Percentiles rank a stretch among this genome's conserved stretches.
These are phyloP conservation scores for Drosophila sucinea DNA, from an alignment of 1,140 invertebrate genomes.

Conservation along the genomic window DNA sequence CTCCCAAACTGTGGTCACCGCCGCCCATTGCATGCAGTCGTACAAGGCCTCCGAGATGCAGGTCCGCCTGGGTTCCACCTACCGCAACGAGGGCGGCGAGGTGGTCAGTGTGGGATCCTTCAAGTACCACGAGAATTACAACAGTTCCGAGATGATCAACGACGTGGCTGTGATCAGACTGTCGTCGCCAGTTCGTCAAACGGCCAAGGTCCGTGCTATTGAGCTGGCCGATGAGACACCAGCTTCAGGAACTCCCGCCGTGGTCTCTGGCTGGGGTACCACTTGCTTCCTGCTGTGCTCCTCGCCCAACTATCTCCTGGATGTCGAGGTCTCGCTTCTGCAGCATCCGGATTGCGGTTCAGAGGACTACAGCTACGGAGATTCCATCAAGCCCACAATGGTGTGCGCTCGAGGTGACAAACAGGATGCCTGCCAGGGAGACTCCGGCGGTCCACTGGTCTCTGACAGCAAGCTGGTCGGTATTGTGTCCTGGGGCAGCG, in stretches of 20 bases:
- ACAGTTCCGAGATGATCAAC: slow-evolving; percentile 69
- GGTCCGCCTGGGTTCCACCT: slow-evolving; percentile 64
- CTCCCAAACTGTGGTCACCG: slow-evolving; percentile 84
- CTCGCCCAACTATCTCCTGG: slow-evolving; percentile 32
- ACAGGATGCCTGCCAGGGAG: slow-evolving; percentile 85
- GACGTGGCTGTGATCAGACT: slow-evolving; percentile 85
- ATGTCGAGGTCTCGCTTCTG: slow-evolving; percentile 48
- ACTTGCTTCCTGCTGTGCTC: slow-evolving; percentile 57
- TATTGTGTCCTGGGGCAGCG: slow-evolving; percentile 88
- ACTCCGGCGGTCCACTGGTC: slow-evolving; percentile 83
- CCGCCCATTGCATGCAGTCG: slow-evolving; percentile 85
- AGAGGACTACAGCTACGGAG: slow-evolving; percentile 45
- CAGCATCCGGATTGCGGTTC: slow-evolving; percentile 33
- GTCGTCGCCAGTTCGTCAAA: slow-evolving; percentile 49
- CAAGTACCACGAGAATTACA: slow-evolving; percentile 67
- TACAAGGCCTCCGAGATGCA: slow-evolving; percentile 41
- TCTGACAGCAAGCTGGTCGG: slow-evolving; percentile 83
- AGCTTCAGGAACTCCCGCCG: slow-evolving; percentile 52
- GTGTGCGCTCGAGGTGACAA: slow-evolving; percentile 84
- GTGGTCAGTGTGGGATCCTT: slow-evolving; percentile 51
- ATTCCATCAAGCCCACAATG: slow-evolving; percentile 83
- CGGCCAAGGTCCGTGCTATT: slow-evolving; percentile 39
- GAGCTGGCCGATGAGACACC: slow-evolving; percentile 47
- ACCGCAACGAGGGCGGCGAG: slow-evolving; percentile 54
- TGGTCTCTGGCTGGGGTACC: slow-evolving; percentile 72